Evolutionary conservation across 1,140 invertebrate species (phyloP).

Genomic region (Eurytemora carolleeae): DNA sequence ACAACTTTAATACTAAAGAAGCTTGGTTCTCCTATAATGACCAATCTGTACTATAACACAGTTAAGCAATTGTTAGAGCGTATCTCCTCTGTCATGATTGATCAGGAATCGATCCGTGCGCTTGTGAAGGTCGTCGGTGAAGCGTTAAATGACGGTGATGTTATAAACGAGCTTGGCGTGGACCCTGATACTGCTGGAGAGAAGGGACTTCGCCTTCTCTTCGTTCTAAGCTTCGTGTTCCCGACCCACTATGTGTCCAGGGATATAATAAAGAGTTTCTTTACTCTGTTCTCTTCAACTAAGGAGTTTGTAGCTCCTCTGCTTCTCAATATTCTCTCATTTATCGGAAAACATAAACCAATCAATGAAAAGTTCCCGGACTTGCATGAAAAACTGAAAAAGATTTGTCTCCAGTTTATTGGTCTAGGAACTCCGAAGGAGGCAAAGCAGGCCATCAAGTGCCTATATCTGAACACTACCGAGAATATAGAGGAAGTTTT

Average conservation of each 20-base stretch:
- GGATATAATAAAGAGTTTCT: constrained; percentile 55
- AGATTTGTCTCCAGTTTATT: constrained; percentile 64
- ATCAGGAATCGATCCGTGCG: constrained; percentile 55
- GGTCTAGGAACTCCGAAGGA: constrained; percentile 76
- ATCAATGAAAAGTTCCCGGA: constrained; percentile 50
- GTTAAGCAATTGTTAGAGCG: constrained; percentile 83
- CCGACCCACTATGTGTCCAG: constrained; percentile 72
- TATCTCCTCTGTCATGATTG: constrained; percentile 85
- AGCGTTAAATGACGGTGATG: constrained; percentile 26
- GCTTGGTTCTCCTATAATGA: constrained; percentile 75
- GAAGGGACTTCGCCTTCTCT: constrained; percentile 54
- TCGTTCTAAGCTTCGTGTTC: constrained; percentile 69
- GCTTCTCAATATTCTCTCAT: constrained; percentile 61
- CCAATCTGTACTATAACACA: constrained; percentile 82
- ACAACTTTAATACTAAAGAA: constrained; percentile 52
- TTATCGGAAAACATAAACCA: constrained; percentile 62
- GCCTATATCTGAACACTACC: constrained; percentile 60
- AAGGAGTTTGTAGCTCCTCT: constrained; percentile 61
- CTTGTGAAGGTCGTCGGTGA: constrained; percentile 19
- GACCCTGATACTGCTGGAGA: constrained; percentile 56
- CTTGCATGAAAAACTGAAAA: constrained; percentile 48
- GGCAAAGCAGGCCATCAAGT: constrained; percentile 83
- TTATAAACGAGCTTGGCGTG: constrained; percentile 50
- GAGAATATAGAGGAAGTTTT: constrained; percentile 44
- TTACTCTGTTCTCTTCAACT: constrained; percentile 46